These are phyloP conservation scores for Hirtodrosophila duncani DNA, from an alignment of 2,888 invertebrate genomes.

Conservation along the genomic window DNA sequence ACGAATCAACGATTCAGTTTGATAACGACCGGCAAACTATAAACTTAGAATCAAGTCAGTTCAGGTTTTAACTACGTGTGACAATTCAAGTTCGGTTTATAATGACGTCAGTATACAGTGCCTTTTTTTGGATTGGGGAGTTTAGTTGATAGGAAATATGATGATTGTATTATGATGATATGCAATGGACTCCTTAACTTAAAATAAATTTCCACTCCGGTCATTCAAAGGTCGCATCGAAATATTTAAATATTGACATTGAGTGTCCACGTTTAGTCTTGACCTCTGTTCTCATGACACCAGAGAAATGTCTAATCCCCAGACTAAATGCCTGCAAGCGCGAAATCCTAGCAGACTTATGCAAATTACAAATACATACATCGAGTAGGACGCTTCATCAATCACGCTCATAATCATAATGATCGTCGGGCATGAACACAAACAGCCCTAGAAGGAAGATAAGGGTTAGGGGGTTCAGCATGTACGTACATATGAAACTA, in stretches of 20 bases:
- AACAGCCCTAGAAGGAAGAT: conserved; percentile 6
- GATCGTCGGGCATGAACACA: conserved; percentile 27
- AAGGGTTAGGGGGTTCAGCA: conserved; percentile 1
- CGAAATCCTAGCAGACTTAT: conserved; percentile 36
- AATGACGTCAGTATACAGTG: no score
- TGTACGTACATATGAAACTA: conserved; percentile 24
- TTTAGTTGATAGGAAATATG: no score
- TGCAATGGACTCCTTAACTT: neutral
- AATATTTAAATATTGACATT: conserved; percentile 48
- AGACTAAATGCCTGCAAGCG: conserved; percentile 22
- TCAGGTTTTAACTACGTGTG: no score
- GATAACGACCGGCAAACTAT: no score
- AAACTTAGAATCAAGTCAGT: no score
- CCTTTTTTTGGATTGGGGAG: no score
- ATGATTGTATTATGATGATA: conserved; percentile 11
- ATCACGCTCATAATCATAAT: conserved; percentile 58
- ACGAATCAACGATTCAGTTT: no score
- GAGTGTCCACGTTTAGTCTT: conserved; percentile 2
- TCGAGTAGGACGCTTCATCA: conserved; percentile 47
- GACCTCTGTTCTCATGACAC: conserved; percentile 52
- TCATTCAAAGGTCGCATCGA: neutral
- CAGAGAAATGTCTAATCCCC: conserved; percentile 35
- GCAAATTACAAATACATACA: no score
- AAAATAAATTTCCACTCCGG: neutral
- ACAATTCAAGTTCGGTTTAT: no score